Base-by-base conservation (phyloP, 2,888 invertebrate genomes). In the Torymus aiolomorphi region DNA sequence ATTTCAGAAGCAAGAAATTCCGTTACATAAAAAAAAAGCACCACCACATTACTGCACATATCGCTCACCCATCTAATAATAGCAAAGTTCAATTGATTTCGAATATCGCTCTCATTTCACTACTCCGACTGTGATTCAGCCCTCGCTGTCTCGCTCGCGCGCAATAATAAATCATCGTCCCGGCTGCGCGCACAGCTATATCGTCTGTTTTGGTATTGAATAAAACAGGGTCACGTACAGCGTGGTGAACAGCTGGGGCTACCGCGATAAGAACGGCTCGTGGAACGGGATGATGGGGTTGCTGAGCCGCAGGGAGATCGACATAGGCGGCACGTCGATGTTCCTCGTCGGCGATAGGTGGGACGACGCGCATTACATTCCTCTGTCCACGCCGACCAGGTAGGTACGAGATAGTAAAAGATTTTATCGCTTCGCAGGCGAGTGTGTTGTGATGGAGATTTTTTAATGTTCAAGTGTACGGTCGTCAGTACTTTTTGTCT, bases 361-460 rank as follows among this genome's bases (percentile, higher is more conserved):
- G 70, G 91, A 92, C 0, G 91, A 93, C 31, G 92, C 95, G 5
- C 93, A 94, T 83, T 95, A 94, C 86, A 92, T 95, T 69, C 92
- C 94, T 52, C 93, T 94, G 89, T 94, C 94, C 14, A 93, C 94
- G 0, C 93, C 93, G 1, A 94, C 94, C 0, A 91, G 92, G 83
- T 95, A 84, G 84, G 69, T 65, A 57, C 12, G 13, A 56, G n/a
- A n/a, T 49, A 2, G 31, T 12, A 31, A 52, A 66, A 52, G 24
- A 24, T 24, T 24, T 24, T 24, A 24, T n/a, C n/a, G n/a, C n/a
- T n/a, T n/a, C n/a, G n/a, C n/a, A n/a, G n/a, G n/a, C n/a, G n/a
- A n/a, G n/a, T n/a, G n/a, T n/a, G n/a, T n/a, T n/a, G n/a, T n/a
- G n/a, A n/a, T n/a, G n/a, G n/a, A n/a, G n/a, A n/a, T n/a, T n/a